Percentiles rank a stretch among this genome's conserved stretches.
phyloP scores from a whole-genome alignment of 30 jellyfish, hydroid and myxozoan species.

The Cassiopea xamachana region DNA sequence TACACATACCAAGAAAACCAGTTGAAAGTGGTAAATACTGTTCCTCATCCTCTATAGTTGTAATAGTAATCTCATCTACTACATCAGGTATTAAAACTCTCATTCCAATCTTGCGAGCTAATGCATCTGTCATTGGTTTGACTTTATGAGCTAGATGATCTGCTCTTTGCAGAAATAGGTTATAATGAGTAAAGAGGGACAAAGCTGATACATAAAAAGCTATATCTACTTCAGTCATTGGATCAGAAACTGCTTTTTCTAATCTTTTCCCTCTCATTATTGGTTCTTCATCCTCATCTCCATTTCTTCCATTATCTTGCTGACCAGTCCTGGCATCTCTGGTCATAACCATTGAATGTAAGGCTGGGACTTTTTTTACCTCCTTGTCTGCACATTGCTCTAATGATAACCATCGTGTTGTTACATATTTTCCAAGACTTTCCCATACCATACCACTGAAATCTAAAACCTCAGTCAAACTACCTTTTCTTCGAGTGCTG shows the following conservation, averaged over 20 bases:
- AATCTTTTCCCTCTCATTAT: neutral
- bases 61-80: neutral
- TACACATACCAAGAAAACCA: neutral
- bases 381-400: neutral
- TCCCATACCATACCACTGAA: neutral
- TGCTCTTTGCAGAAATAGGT: neutral
- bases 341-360: neutral
- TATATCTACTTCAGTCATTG: neutral
- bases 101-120: neutral
- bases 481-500: neutral
- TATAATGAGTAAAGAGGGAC: neutral
- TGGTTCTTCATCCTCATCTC: neutral
- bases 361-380: neutral
- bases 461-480: neutral
- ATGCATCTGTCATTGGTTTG: neutral
- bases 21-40: neutral
- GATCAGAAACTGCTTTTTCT: neutral
- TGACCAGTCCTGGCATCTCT: neutral
- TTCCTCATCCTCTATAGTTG: neutral
- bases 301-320: neutral
- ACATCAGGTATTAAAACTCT: neutral
- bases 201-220: neutral
- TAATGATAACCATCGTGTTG: neutral
- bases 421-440: neutral
- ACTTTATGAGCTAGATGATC: neutral